Base-by-base conservation (phyloP, 2,888 invertebrate species). In the Anarsia innoxiella region DNA sequence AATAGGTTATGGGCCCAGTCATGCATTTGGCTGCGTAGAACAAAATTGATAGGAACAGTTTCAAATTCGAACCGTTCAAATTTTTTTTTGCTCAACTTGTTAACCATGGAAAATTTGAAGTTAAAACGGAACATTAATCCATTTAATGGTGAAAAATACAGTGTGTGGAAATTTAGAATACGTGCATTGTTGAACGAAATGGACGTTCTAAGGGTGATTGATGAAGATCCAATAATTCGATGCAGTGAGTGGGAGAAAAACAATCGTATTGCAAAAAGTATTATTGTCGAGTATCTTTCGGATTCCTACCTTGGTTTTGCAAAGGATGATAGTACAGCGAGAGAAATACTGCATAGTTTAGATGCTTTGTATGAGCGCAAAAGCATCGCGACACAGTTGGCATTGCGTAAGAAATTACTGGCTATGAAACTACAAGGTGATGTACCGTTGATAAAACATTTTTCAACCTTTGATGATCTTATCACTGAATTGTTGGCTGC, bases 381-480 rank as follows among this genome's bases (percentile, higher is more conserved):
- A 26, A 31, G 31, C 6, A 5, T 31, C 9, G 31, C 31, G 2
- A 31, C 31, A 1, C 19, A 31, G 12, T 13, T 31, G 6, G 10
- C 31, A 10, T 31, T 31, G 19, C 15, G 11, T 4, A 31, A 31
- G 9, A 31, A 10, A 10, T 10, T 31, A 10, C n/a, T 48, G 12
- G n/a, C n/a, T 1, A 37, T 51, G 10, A 52, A 50, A 40, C 13
- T 54, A 23, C 36, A 43, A 43, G 23, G 30, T 28, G 47, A 49
- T 28, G 11, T 30, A 6, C 26, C 39, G 1, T 11, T 51, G 2
- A 31, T 45, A n/a, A 44, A 41, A 39, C 48, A 53, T 41, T 67
- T 65, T 19, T 43, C 38, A 2, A 28, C 27, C 1, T 70, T 72
- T 41, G 67, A 73, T 37, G 53, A 65, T 12, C 29, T 66, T 2